Evolutionary conservation across 2,113 vertebrate genomes (phyloP).

Genomic region (Sorex fumeus): DNA sequence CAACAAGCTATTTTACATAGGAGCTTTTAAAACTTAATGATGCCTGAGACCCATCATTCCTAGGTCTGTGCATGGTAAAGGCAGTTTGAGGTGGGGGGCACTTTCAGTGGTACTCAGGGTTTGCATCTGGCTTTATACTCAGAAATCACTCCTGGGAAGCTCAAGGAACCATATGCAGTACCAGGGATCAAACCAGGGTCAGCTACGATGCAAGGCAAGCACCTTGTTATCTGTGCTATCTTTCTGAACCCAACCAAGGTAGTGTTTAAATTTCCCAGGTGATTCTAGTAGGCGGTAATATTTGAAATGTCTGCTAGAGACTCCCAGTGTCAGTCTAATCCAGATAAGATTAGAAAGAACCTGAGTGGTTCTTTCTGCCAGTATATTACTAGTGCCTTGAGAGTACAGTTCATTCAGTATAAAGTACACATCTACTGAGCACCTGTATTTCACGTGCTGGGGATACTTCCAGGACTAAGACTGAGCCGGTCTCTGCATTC

Average conservation of each 20-base stretch:
- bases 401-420: neutral
- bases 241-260: neutral
- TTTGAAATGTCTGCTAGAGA: neutral
- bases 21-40: neutral
- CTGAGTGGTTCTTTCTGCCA: neutral
- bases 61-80: too few species aligned
- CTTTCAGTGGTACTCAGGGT: too few species aligned
- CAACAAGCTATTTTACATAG: neutral
- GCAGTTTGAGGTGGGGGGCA: too few species aligned
- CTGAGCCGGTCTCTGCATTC: neutral
- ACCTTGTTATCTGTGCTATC: too few species aligned
- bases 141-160: too few species aligned
- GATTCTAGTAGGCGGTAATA: neutral
- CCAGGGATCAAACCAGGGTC: too few species aligned
- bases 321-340: slow-evolving; percentile 18
- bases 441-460: slow-evolving; percentile 5
- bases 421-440: neutral
- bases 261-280: neutral
- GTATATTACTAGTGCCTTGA: neutral
- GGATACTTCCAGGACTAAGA: neutral
- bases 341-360: neutral
- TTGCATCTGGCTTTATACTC: too few species aligned
- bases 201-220: too few species aligned
- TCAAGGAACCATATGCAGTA: too few species aligned
- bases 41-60: neutral